These are phyloP conservation scores for Hyperopisus bebe DNA, from an alignment of 2,113 vertebrate species.

Conservation along the genomic window DNA sequence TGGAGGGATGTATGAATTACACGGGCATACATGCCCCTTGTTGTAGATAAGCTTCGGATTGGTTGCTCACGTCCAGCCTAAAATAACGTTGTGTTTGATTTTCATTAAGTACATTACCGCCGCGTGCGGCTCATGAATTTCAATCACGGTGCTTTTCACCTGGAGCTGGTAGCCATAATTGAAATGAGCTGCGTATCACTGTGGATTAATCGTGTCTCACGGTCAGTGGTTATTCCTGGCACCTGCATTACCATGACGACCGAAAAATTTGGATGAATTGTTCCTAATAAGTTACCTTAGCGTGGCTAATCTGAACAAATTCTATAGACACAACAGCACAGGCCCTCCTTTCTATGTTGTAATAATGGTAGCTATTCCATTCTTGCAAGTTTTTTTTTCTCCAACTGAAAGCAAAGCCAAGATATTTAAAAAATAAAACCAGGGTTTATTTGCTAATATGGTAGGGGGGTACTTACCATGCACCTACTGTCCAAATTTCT, in stretches of 20 bases:
- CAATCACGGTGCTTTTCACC: constrained; percentile 30
- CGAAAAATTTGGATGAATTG: neutral
- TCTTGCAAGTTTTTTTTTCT: neutral
- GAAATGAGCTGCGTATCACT: constrained; percentile 47
- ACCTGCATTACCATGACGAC: constrained; percentile 23
- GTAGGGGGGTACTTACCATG: neutral
- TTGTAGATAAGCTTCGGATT: neutral
- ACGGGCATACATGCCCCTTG: neutral
- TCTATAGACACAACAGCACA: neutral
- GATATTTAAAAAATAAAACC: neutral
- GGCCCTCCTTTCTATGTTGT: neutral
- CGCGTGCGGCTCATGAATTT: constrained; percentile 36
- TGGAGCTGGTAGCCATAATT: constrained; percentile 32
- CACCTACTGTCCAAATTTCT: neutral
- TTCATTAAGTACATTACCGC: constrained; percentile 47
- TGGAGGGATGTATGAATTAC: neutral
- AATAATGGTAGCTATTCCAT: neutral
- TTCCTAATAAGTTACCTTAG: neutral
- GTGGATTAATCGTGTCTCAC: constrained; percentile 25
- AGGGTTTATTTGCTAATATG: neutral
- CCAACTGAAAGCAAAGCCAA: neutral
- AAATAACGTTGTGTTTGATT: constrained; percentile 37
- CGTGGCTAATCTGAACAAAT: neutral
- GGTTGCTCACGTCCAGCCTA: constrained; percentile 11
- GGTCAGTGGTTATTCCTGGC: constrained; percentile 32